Evolutionary conservation across 2,888 invertebrate species (phyloP).

Genomic region (Physocephala rufipes): DNA sequence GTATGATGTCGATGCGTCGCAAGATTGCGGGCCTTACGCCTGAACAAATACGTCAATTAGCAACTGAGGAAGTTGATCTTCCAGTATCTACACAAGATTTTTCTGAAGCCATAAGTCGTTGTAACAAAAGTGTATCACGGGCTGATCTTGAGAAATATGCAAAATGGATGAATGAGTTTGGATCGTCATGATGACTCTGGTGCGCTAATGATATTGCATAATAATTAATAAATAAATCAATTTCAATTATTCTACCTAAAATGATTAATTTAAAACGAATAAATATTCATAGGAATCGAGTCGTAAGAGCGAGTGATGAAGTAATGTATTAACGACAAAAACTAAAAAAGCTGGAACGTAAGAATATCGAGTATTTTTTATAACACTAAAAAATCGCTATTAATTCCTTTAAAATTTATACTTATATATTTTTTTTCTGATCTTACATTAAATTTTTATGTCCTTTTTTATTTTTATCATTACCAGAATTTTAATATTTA

Average conservation of each 20-base stretch:
- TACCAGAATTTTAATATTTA: too few species aligned
- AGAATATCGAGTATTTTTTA: too few species aligned
- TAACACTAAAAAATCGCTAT: too few species aligned
- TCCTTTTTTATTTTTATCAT: too few species aligned
- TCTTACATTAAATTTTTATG: too few species aligned
- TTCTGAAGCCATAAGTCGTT: slow-evolving; percentile 89
- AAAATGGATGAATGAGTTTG: slow-evolving; percentile 97
- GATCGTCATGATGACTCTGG: slow-evolving; percentile 68
- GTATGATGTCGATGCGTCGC: slow-evolving; percentile 98
- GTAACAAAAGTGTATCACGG: slow-evolving; percentile 95
- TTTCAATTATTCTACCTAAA: neutral
- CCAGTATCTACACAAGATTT: slow-evolving; percentile 95
- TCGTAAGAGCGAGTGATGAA: too few species aligned
- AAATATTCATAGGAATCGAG: neutral
- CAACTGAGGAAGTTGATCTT: slow-evolving; percentile 93
- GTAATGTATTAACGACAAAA: too few species aligned
- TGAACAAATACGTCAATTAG: slow-evolving; percentile 92
- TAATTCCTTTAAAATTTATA: too few species aligned
- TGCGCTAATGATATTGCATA: neutral
- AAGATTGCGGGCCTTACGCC: slow-evolving; percentile 93
- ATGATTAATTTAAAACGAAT: neutral
- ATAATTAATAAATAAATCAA: too few species aligned
- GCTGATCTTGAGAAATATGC: slow-evolving; percentile 95
- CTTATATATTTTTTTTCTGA: too few species aligned
- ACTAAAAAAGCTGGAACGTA: too few species aligned